These are phyloP conservation scores for Nasonia giraulti DNA, from an alignment of 1,140 invertebrate genomes.

Conservation along the genomic window DNA sequence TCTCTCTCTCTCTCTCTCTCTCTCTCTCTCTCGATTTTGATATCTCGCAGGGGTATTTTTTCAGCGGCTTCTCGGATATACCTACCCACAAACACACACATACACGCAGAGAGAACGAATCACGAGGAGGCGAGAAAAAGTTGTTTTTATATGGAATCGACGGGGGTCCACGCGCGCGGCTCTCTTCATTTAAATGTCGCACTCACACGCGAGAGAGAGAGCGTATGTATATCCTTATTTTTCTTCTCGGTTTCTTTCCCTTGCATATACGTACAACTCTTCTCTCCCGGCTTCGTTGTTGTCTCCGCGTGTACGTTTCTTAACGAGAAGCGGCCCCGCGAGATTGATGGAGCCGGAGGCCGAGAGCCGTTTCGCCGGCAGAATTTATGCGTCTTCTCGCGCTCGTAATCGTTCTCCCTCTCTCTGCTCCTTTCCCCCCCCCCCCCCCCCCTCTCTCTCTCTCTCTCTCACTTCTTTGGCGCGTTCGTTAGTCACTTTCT, in stretches of 20 bases:
- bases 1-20: neutral
- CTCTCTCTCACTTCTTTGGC: neutral
- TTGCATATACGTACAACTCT: neutral
- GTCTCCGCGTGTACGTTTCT: conserved; percentile 53
- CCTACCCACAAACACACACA: neutral
- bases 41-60: conserved; percentile 10
- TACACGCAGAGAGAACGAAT: neutral
- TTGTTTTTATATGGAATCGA: conserved; percentile 59
- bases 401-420: conserved; percentile 37
- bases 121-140: conserved; percentile 22
- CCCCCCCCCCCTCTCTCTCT: no score
- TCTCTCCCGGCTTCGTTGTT: neutral
- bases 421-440: conserved; percentile 3
- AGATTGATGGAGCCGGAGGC: conserved; percentile 69
- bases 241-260: neutral
- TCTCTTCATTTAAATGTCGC: conserved; percentile 61
- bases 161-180: conserved; percentile 58
- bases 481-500: conserved; percentile 26
- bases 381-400: conserved; percentile 32
- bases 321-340: conserved; percentile 65
- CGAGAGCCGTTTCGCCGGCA: conserved; percentile 53
- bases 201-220: conserved; percentile 50
- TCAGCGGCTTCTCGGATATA: neutral
- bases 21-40: neutral
- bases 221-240: conserved; percentile 35